Percentiles rank a stretch among this genome's conserved stretches.
Evolutionary conservation across 1,140 invertebrate species (phyloP).

Genomic region (Medauroidea extradentata): DNA sequence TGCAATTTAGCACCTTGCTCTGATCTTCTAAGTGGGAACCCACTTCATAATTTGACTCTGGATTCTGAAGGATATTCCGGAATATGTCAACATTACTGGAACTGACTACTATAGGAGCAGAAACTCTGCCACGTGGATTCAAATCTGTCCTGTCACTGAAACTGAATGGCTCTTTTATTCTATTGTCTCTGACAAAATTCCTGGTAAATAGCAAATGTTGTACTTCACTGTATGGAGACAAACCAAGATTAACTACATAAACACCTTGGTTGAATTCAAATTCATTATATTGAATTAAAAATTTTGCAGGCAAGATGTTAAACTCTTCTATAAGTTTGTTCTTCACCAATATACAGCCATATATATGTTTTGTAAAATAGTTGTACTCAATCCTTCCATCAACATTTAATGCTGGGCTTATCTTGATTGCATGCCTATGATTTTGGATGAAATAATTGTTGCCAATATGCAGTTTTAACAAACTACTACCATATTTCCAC

Average conservation of each 20-base stretch:
- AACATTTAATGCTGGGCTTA: constrained; percentile 82
- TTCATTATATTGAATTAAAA: constrained; percentile 82
- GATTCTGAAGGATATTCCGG: constrained; percentile 91
- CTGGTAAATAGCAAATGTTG: constrained; percentile 82
- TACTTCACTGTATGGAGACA: constrained; percentile 77
- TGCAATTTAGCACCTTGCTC: constrained; percentile 88
- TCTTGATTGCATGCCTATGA: constrained; percentile 66
- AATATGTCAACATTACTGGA: constrained; percentile 87
- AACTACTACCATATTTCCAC: constrained; percentile 52
- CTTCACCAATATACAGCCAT: constrained; percentile 81
- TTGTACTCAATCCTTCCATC: constrained; percentile 79
- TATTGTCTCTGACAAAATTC: constrained; percentile 85
- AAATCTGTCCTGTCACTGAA: constrained; percentile 60
- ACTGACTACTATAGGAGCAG: constrained; percentile 83
- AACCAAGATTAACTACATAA: constrained; percentile 81
- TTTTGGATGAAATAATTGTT: constrained; percentile 80
- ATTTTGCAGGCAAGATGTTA: constrained; percentile 60
- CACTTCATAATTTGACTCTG: constrained; percentile 86
- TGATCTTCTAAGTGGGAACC: constrained; percentile 93
- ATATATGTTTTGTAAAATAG: constrained; percentile 73
- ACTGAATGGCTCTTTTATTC: constrained; percentile 81
- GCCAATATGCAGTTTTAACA: constrained; percentile 68
- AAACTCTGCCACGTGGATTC: constrained; percentile 80
- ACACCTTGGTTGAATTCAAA: constrained; percentile 82
- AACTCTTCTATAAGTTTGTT: constrained; percentile 72